Conservation (phyloP, 2,797 vertebrate species). For the Heterohyrax brucei region DNA sequence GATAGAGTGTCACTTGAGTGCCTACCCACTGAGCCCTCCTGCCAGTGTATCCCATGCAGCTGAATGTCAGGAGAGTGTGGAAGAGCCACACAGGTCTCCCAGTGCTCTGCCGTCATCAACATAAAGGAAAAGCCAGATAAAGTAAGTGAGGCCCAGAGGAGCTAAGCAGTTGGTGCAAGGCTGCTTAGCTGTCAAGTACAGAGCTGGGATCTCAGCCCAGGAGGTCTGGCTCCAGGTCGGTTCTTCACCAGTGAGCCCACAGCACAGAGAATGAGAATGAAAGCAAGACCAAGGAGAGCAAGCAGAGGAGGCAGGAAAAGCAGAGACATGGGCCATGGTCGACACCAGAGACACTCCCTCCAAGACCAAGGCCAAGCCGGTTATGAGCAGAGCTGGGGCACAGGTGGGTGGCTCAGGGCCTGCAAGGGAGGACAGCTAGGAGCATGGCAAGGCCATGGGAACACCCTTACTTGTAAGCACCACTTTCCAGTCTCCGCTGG, state of each 20-base stretch:
- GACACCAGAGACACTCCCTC: neutral
- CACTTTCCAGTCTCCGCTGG: neutral
- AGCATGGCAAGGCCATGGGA: neutral
- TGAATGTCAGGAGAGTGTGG: neutral
- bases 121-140: neutral
- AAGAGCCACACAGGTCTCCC: neutral
- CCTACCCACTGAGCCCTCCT: fast-evolving
- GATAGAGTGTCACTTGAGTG: neutral
- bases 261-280: neutral
- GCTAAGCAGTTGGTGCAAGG: too few relatives aligned
- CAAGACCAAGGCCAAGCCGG: neutral
- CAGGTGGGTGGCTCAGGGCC: neutral
- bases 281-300: neutral
- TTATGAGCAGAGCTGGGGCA: neutral
- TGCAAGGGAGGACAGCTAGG: neutral
- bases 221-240: neutral
- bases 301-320: neutral
- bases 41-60: neutral
- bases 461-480: neutral
- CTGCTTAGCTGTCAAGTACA: fast-evolving
- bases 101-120: neutral
- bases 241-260: neutral
- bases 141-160: too few relatives aligned
- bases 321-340: neutral
- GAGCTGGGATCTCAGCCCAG: neutral